These are phyloP conservation scores for Huso huso DNA, from an alignment of 2,797 vertebrate species.

Conservation along the genomic window DNA sequence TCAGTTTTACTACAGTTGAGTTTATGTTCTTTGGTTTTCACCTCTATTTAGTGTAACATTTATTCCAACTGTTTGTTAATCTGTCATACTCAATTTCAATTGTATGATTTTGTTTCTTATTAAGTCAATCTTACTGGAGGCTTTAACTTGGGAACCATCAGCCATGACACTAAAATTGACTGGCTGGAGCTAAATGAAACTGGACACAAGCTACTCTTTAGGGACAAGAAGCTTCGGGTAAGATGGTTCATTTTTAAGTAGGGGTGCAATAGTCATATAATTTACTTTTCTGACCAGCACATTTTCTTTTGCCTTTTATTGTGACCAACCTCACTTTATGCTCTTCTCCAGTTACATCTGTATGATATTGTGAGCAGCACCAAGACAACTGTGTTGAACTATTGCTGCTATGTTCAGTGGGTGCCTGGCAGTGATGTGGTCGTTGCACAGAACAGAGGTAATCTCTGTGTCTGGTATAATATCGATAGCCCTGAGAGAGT, in stretches of 20 bases:
- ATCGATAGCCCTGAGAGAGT: slow-evolving; percentile 86
- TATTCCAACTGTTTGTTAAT: neutral
- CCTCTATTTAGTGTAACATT: neutral
- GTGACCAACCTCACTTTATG: neutral
- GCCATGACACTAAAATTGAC: slow-evolving; percentile 83
- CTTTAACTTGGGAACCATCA: slow-evolving; percentile 73
- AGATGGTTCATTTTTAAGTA: slow-evolving; percentile 30
- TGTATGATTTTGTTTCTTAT: neutral
- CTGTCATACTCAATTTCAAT: neutral
- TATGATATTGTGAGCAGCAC: slow-evolving; percentile 66
- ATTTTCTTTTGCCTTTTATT: neutral
- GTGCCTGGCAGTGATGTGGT: slow-evolving; percentile 91
- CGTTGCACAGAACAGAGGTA: slow-evolving; percentile 83
- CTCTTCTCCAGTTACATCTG: slow-evolving; percentile 69
- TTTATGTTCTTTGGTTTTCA: neutral
- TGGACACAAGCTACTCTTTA: slow-evolving; percentile 87
- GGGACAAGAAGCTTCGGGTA: slow-evolving; percentile 90
- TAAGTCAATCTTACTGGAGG: slow-evolving; percentile 79
- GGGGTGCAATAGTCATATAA: neutral
- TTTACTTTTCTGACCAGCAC: no score
- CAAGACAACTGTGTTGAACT: slow-evolving; percentile 78
- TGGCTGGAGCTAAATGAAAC: slow-evolving; percentile 97
- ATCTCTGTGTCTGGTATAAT: slow-evolving; percentile 89
- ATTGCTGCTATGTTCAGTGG: slow-evolving; percentile 93
- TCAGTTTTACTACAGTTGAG: no score